Evolutionary conservation across 2,888 invertebrate species (phyloP).

Genomic region (Stictocephala bisonia): DNA sequence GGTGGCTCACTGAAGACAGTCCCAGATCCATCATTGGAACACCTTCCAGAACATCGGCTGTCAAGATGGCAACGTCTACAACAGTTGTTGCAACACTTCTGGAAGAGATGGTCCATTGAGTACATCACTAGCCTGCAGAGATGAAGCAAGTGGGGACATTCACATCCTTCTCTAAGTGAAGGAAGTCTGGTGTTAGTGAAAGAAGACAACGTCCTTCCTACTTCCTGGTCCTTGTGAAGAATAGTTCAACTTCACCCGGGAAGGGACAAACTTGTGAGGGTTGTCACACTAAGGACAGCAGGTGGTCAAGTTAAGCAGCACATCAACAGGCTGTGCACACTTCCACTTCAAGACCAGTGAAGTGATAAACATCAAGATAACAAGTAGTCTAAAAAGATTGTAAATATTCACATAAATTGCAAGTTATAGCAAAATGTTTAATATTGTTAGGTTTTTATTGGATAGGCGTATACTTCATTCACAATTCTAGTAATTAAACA

Average conservation of each 20-base stretch:
- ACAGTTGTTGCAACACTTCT: constrained; percentile 57
- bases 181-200: constrained; percentile 57
- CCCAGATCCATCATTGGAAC: constrained; percentile 49
- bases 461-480: too few species aligned
- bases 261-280: constrained; percentile 56
- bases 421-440: too few species aligned
- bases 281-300: constrained; percentile 55
- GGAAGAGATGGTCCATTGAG: constrained; percentile 58
- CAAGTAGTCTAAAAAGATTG: too few species aligned
- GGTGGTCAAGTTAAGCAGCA: constrained; percentile 37
- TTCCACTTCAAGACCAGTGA: too few species aligned
- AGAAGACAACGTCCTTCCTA: constrained; percentile 56
- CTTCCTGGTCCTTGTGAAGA: constrained; percentile 57
- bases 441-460: too few species aligned
- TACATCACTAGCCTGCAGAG: constrained; percentile 57
- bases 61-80: constrained; percentile 59
- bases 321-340: too few species aligned
- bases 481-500: too few species aligned
- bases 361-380: too few species aligned
- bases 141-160: constrained; percentile 57
- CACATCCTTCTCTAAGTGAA: constrained; percentile 43
- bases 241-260: constrained; percentile 56
- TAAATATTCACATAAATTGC: too few species aligned
- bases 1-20: constrained; percentile 51
- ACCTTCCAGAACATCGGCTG: constrained; percentile 57